Base-by-base conservation (phyloP, 2,113 vertebrate genomes). In the Gasterosteus nipponicus region DNA sequence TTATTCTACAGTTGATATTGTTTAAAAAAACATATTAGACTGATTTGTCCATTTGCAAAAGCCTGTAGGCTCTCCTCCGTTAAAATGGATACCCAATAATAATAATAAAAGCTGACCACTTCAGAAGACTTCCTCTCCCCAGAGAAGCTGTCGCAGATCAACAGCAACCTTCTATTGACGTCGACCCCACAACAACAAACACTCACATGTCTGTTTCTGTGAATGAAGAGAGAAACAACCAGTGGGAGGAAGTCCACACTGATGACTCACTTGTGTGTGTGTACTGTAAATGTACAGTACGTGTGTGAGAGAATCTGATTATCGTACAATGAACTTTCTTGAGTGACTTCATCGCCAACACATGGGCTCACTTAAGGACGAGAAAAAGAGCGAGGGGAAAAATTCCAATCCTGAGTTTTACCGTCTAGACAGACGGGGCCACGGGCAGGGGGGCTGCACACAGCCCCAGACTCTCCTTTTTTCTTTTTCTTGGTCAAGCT, bases 311-410 rank as follows among this genome's bases (percentile, higher is more conserved):
- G 75, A 83, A 80, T 83, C 64, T 86, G 65, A 89, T 83, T 90
- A 91, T 89, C 89, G 75, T 75, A 91, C 89, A 93, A 85, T 89
- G 86, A 83, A 81, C 80, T 90, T 90, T 91, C 89, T 91, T 86
- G 83, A 79, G 92, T 90, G 91, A 92, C 93, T 93, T 94, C 86
- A 86, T 93, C 94, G 91, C 94, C 91, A 94, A 94, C 94, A 92
- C 80, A 92, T 95, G 90, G 84, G 90, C 89, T 92, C 93, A 91
- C 80, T 89, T 92, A 89, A 78, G 80, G 66, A 70, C 86, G 80
- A 85, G 62, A 81, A 77, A 72, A 82, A 78, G 69, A 74, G 64
- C 54, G 72, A 35, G 74, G 79, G 79, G 78, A 69, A 51, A 89
- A 89, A 92, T 94, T 94, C 93, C 93, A 91, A 91, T 85, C 75